Percentiles rank a stretch among this genome's conserved stretches.
Conservation (phyloP, 1,140 invertebrate species). For the Odontomachus brunneus region DNA sequence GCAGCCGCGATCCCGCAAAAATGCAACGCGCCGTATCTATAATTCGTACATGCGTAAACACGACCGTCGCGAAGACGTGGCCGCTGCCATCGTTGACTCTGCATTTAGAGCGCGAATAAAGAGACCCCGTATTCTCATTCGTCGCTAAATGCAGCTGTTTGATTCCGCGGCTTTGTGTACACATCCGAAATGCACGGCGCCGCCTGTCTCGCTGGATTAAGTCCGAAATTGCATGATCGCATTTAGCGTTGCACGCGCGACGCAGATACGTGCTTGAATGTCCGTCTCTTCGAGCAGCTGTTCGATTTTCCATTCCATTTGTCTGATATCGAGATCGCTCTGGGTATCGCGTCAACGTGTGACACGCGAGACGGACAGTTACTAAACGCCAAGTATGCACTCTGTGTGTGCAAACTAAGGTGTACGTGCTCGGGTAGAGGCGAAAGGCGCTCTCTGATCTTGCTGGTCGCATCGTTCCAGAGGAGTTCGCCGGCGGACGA, state of each 20-base stretch:
- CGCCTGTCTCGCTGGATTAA: neutral
- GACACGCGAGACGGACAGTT: neutral
- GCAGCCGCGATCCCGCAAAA: conserved; percentile 22
- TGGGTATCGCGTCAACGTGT: neutral
- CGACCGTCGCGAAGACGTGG: neutral
- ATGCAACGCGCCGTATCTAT: neutral
- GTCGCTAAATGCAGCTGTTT: neutral
- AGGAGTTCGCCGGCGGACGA: conserved; percentile 2
- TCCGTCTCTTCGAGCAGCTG: too few species aligned
- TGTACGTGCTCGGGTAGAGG: neutral
- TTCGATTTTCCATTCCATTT: neutral
- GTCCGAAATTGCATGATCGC: neutral
- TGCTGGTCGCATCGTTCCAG: neutral
- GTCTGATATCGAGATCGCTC: neutral
- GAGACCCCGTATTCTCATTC: neutral
- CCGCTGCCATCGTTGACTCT: neutral
- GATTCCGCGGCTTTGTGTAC: conserved; percentile 10
- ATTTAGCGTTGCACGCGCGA: neutral
- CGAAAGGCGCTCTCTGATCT: conserved; percentile 7
- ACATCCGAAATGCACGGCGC: neutral
- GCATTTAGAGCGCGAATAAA: conserved; percentile 27
- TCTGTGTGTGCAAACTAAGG: neutral
- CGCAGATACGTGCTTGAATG: too few species aligned
- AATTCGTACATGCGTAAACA: conserved; percentile 28
- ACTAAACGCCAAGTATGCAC: neutral